phyloP scores from a whole-genome alignment of 2,888 invertebrate genomes.

The Tetranychus piercei region DNA sequence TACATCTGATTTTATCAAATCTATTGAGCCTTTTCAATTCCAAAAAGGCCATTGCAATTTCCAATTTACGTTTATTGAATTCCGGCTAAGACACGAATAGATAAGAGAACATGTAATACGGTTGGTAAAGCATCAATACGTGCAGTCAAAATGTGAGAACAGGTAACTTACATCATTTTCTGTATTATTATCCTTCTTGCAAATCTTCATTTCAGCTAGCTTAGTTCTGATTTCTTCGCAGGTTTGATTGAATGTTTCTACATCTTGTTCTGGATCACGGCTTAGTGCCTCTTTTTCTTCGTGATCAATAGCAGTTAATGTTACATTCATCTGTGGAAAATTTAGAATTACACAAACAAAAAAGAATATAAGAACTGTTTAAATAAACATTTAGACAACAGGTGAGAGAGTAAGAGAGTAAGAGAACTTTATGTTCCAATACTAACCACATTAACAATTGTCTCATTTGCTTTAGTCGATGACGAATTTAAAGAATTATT shows the following conservation, averaged over 20 bases:
- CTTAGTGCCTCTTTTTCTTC: slow-evolving; percentile 24
- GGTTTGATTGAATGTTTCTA: slow-evolving; percentile 21
- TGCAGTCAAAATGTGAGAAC: background rate
- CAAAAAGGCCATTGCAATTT: slow-evolving; percentile 31
- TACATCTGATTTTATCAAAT: slow-evolving; percentile 67
- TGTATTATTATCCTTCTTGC: slow-evolving; percentile 5
- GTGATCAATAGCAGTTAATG: slow-evolving; percentile 1
- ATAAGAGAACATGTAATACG: background rate
- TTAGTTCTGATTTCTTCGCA: slow-evolving; percentile 22
- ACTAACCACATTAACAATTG: background rate
- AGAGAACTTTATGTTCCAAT: background rate
- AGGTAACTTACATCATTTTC: background rate
- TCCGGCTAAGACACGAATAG: background rate
- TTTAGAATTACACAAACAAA: background rate
- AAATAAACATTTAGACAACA: background rate
- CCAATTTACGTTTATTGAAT: slow-evolving; percentile 9
- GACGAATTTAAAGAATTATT: background rate
- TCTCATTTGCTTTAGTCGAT: background rate
- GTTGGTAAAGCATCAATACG: background rate
- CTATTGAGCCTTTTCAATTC: slow-evolving; percentile 71
- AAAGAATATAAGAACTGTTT: background rate
- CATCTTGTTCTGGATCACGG: slow-evolving; percentile 17
- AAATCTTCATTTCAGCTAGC: slow-evolving; percentile 19
- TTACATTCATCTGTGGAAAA: background rate
- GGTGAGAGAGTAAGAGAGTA: background rate